These are phyloP conservation scores for Urocolius indicus DNA, from an alignment of 2,113 vertebrate genomes.

Conservation along the genomic window DNA sequence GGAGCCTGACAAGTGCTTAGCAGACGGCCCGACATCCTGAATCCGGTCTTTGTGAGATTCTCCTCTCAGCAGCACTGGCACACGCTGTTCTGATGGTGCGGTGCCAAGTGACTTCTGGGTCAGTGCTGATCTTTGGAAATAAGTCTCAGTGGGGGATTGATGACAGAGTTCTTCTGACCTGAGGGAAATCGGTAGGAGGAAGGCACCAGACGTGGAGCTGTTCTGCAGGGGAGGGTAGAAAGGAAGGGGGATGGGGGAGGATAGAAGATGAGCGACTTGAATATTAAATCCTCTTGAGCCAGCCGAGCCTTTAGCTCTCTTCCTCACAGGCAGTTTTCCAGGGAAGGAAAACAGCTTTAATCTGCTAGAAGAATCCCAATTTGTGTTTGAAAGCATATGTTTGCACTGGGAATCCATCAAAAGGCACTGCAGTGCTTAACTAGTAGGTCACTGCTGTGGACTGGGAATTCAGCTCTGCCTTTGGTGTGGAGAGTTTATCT, in stretches of 20 bases:
- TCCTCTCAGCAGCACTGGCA: conserved; percentile 38
- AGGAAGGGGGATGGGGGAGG: not conserved
- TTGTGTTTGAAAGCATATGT: conserved; percentile 64
- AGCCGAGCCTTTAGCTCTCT: not conserved
- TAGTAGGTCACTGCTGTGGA: conserved; percentile 46
- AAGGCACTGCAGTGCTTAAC: conserved; percentile 28
- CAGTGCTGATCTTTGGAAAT: conserved; percentile 75
- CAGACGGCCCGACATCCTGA: conserved; percentile 60
- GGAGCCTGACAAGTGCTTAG: conserved; percentile 66
- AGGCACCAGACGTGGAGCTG: conserved; percentile 37
- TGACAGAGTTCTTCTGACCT: conserved; percentile 71
- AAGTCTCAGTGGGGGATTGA: conserved; percentile 70
- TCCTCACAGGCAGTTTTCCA: conserved; percentile 45
- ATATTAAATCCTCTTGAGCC: conserved; percentile 56
- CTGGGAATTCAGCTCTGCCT: conserved; percentile 36
- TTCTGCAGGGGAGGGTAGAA: not conserved
- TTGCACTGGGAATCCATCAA: conserved; percentile 32
- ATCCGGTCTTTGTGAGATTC: conserved; percentile 61
- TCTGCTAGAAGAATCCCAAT: conserved; percentile 47
- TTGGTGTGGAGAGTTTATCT: not conserved
- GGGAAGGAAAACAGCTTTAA: conserved; percentile 56
- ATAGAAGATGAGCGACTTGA: not conserved
- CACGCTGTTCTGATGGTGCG: conserved; percentile 56
- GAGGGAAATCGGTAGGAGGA: conserved; percentile 63
- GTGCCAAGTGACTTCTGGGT: conserved; percentile 73